Percentiles rank a stretch among this genome's conserved stretches.
phyloP scores from a whole-genome alignment of 2,113 vertebrate genomes.

The Chauna torquata region DNA sequence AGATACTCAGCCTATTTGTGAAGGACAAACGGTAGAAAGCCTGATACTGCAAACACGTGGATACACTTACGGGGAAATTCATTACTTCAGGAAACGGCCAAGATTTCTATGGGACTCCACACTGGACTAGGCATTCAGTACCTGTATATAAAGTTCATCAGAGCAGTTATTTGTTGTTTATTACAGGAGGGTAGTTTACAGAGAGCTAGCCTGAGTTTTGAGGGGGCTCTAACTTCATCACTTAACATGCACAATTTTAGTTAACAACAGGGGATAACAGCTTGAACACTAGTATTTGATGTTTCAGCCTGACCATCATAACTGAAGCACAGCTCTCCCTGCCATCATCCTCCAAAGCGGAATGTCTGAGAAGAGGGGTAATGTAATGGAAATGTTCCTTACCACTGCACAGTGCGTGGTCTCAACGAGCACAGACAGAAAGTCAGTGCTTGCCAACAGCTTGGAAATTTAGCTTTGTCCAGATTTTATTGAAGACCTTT shows the following conservation, averaged over 20 bases:
- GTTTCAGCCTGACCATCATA: neutral
- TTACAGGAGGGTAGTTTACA: neutral
- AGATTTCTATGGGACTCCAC: neutral
- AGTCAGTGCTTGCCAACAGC: neutral
- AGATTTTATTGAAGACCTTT: neutral
- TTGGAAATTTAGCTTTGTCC: neutral
- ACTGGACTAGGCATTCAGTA: neutral
- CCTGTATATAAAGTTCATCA: neutral
- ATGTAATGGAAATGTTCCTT: neutral
- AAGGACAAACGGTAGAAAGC: neutral
- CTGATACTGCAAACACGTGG: neutral
- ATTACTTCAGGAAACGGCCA: neutral
- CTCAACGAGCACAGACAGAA: neutral
- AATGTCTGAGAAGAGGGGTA: neutral
- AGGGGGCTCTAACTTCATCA: neutral
- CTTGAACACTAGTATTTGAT: neutral
- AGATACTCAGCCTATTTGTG: neutral
- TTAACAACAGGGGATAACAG: neutral
- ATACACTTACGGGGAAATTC: neutral
- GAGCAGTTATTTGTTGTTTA: neutral
- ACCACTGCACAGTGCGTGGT: rapidly evolving
- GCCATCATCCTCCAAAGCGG: neutral
- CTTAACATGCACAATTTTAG: rapidly evolving
- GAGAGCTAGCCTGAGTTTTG: neutral
- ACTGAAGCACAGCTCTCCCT: neutral